A percentile compares a stretch with the other conserved stretches of the same genome.
These are phyloP conservation scores for Hirudo medicinalis DNA, from an alignment of 1,140 invertebrate genomes.

Conservation along the genomic window DNA sequence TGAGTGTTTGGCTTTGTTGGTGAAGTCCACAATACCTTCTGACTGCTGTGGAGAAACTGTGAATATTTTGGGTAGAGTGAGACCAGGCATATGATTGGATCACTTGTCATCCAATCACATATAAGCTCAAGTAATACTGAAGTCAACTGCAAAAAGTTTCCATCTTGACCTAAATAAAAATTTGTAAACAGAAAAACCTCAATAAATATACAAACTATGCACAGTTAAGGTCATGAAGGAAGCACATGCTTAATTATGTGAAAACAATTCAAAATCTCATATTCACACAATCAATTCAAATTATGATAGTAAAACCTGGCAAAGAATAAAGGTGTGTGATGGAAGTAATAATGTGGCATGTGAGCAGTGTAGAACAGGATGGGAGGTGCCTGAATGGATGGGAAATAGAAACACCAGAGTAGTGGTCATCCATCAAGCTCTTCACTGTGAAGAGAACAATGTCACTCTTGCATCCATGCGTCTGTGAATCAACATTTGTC, in stretches of 20 bases:
- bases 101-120: conserved; percentile 18
- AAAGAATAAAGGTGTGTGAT: conserved; percentile 10
- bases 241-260: neutral
- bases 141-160: conserved; percentile 4
- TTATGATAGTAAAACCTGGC: neutral
- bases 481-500: neutral
- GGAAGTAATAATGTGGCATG: conserved; percentile 15
- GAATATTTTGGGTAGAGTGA: conserved; percentile 16
- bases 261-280: neutral
- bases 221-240: neutral
- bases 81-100: conserved; percentile 13
- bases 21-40: conserved; percentile 18
- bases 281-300: neutral
- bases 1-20: conserved; percentile 22
- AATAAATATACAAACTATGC: neutral
- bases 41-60: conserved; percentile 15
- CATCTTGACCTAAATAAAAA: neutral
- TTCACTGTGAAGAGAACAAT: conserved; percentile 6
- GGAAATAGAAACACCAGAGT: neutral
- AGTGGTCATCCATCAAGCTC: conserved; percentile 18
- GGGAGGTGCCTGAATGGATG: conserved; percentile 9
- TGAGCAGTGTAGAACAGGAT: conserved; percentile 12
- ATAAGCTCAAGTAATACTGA: conserved; percentile 15
- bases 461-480: conserved; percentile 11
- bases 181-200: neutral